These are phyloP conservation scores for Hydractinia symbiolongicarpus DNA, from an alignment of 30 jellyfish, hydroid and myxozoan genomes.

Conservation along the genomic window DNA sequence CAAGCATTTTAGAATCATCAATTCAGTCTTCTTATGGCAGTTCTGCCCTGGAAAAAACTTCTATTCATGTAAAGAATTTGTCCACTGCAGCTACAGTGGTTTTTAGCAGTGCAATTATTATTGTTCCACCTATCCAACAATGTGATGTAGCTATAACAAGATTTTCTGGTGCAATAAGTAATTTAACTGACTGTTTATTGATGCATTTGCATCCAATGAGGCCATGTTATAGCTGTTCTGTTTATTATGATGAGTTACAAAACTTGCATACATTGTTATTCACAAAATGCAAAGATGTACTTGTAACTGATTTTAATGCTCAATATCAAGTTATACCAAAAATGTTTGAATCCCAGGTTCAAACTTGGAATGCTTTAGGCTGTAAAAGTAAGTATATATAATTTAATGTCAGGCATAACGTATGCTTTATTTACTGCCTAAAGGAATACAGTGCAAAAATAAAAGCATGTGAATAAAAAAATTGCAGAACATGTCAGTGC, in stretches of 20 bases:
- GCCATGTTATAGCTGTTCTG: constrained; percentile 63
- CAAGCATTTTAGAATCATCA: too few species aligned
- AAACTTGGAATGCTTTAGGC: constrained; percentile 61
- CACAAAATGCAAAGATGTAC: constrained; percentile 43
- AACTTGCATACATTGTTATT: constrained; percentile 34
- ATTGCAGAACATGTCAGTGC: too few species aligned
- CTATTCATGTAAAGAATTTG: too few species aligned
- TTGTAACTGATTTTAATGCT: constrained; percentile 48
- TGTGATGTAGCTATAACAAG: constrained; percentile 53
- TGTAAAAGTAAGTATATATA: constrained; percentile 78
- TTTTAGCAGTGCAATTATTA: constrained; percentile 22
- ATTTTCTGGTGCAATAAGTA: constrained; percentile 59
- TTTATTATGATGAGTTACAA: constrained; percentile 27
- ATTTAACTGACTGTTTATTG: constrained; percentile 51
- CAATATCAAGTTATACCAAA: constrained; percentile 73
- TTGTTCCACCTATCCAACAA: constrained; percentile 38
- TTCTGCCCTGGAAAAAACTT: too few species aligned
- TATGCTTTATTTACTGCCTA: too few species aligned
- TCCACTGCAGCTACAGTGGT: too few species aligned
- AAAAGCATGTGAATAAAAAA: too few species aligned
- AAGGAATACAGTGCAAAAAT: too few species aligned
- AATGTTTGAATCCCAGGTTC: constrained; percentile 35
- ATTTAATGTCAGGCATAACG: too few species aligned
- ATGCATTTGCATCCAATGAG: constrained; percentile 49
- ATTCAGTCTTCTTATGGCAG: too few species aligned